Percentiles rank a stretch among this genome's conserved stretches.
Evolutionary conservation across 2,113 vertebrate species (phyloP).

Genomic region (Protomyctophum bolini): DNA sequence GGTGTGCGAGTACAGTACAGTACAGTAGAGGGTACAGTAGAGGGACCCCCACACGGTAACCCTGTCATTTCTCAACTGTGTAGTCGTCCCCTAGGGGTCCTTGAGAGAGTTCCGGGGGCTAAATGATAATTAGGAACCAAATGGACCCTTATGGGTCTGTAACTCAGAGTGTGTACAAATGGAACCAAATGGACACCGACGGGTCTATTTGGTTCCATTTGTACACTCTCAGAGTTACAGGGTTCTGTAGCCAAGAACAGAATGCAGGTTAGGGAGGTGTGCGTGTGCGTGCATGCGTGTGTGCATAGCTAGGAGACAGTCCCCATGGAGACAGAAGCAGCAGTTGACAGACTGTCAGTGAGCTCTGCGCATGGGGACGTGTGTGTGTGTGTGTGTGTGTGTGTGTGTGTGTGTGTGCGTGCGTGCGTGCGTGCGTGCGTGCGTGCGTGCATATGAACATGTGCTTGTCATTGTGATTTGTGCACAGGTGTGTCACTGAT

Average conservation of each 20-base stretch:
- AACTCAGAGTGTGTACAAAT: no score
- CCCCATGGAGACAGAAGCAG: slow-evolving; percentile 67
- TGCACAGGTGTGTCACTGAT: slow-evolving; percentile 56
- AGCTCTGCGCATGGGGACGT: slow-evolving; percentile 23
- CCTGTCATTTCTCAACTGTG: no score
- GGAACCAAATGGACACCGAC: no score
- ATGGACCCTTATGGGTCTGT: no score
- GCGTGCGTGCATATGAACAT: not conserved
- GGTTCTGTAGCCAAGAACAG: slow-evolving; percentile 56
- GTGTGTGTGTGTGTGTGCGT: not conserved
- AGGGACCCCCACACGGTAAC: no score
- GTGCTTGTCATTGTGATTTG: not conserved
- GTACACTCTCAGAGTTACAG: no score
- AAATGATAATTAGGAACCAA: no score
- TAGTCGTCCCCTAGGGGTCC: no score
- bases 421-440: not conserved
- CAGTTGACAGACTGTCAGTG: slow-evolving; percentile 49
- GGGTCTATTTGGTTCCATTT: no score
- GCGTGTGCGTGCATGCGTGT: slow-evolving; percentile 29
- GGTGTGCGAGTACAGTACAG: no score
- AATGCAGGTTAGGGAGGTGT: slow-evolving; percentile 50
- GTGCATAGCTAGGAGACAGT: slow-evolving; percentile 62
- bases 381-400: not conserved
- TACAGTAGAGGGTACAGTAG: no score
- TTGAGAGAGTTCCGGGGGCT: no score